These are phyloP conservation scores for Arrhopalites spinosus DNA, from an alignment of 2,888 invertebrate species.

Conservation along the genomic window DNA sequence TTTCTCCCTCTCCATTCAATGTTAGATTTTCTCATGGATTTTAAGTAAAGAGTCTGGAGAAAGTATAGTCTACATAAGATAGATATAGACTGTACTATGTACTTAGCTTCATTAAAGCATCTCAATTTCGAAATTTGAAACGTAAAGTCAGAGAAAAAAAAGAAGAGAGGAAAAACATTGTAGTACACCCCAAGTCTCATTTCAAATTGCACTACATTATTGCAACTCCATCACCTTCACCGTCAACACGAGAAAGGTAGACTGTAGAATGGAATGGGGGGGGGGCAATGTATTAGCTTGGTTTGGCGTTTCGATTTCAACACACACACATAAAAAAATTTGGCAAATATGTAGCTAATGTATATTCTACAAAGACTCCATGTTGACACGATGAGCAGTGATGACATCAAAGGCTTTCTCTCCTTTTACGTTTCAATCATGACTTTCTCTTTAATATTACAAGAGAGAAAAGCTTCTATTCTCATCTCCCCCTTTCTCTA, in stretches of 20 bases:
- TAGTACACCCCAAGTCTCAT: background rate
- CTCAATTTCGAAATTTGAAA: no score
- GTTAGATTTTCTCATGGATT: no score
- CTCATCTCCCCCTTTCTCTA: background rate
- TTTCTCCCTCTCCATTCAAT: no score
- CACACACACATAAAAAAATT: no score
- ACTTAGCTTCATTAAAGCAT: background rate
- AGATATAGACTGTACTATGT: background rate
- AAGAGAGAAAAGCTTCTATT: background rate
- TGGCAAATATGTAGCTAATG: background rate
- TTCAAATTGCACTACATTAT: background rate
- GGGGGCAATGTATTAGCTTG: no score
- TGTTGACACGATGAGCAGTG: conserved; percentile 27
- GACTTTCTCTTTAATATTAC: background rate
- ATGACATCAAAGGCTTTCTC: conserved; percentile 35
- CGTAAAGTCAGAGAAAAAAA: no score
- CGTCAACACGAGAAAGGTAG: conserved; percentile 10
- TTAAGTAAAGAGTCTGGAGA: background rate
- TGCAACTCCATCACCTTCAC: background rate
- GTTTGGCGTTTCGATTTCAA: no score
- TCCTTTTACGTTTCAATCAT: background rate
- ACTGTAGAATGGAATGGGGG: background rate
- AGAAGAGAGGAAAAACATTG: no score
- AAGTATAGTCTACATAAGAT: background rate
- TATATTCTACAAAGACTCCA: background rate